Evolutionary conservation across 2,888 invertebrate species (phyloP).

Genomic region (Mystacides longicornis): DNA sequence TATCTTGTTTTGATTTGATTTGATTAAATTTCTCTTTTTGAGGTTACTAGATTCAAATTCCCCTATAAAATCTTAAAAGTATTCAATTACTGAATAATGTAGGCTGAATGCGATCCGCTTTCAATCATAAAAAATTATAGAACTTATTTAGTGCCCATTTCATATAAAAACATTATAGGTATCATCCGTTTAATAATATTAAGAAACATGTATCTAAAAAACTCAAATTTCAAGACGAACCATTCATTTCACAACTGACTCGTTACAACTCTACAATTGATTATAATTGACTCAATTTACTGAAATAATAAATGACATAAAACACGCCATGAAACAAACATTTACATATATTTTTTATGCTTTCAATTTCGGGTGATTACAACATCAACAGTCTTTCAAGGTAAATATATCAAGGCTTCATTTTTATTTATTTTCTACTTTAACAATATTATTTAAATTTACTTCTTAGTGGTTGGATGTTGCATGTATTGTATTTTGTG

Average conservation of each 20-base stretch:
- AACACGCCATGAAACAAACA: conserved; percentile 8
- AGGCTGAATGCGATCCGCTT: too few species aligned
- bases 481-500: not conserved
- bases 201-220: too few species aligned
- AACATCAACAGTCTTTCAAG: conserved; percentile 32
- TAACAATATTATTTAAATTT: conserved; percentile 16
- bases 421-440: conserved; percentile 23
- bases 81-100: too few species aligned
- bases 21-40: too few species aligned
- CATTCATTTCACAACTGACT: not conserved
- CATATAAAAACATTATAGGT: too few species aligned
- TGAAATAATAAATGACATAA: conserved; percentile 1
- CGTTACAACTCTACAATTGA: not conserved
- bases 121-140: too few species aligned
- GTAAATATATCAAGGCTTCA: conserved; percentile 28
- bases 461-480: not conserved
- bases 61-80: too few species aligned
- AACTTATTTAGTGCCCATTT: too few species aligned
- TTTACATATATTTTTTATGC: conserved; percentile 26
- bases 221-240: not conserved
- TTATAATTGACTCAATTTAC: not conserved
- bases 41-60: too few species aligned
- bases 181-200: too few species aligned
- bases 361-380: conserved; percentile 26
- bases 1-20: too few species aligned